These are phyloP conservation scores for Aphodius sticticus DNA, from an alignment of 2,888 invertebrate genomes.

Conservation along the genomic window DNA sequence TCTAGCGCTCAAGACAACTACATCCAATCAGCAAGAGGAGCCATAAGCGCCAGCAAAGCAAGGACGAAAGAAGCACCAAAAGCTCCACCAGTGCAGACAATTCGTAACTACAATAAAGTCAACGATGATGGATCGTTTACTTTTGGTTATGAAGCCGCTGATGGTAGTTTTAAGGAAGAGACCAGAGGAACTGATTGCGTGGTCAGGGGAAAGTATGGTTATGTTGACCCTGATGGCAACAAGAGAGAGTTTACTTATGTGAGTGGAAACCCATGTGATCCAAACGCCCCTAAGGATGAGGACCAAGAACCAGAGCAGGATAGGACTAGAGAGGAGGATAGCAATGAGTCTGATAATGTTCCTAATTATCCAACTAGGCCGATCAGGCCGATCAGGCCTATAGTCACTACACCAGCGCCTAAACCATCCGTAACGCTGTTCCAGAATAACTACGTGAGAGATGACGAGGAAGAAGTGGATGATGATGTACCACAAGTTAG, in stretches of 20 bases:
- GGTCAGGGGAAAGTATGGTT: slow-evolving; percentile 86
- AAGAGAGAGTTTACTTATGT: slow-evolving; percentile 87
- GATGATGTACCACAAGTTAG: slow-evolving; percentile 61
- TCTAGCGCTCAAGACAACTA: slow-evolving; percentile 54
- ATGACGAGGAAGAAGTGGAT: slow-evolving; percentile 68
- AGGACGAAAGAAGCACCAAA: slow-evolving; percentile 68
- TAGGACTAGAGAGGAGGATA: slow-evolving; percentile 63
- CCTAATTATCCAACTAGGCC: slow-evolving; percentile 70
- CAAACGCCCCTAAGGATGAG: slow-evolving; percentile 78
- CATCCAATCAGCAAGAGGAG: slow-evolving; percentile 33
- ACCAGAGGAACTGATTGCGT: slow-evolving; percentile 87
- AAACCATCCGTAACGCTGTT: slow-evolving; percentile 71
- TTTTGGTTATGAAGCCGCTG: slow-evolving; percentile 85
- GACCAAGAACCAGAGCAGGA: slow-evolving; percentile 65
- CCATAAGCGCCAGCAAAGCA: slow-evolving; percentile 18
- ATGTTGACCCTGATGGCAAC: slow-evolving; percentile 86
- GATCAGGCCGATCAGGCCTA: slow-evolving; percentile 40
- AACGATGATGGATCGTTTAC: slow-evolving; percentile 87
- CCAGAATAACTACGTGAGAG: slow-evolving; percentile 74
- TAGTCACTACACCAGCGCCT: slow-evolving; percentile 58
- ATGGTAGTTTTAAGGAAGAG: slow-evolving; percentile 88
- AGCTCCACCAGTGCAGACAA: slow-evolving; percentile 81
- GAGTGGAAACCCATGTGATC: slow-evolving; percentile 86
- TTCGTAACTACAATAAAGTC: slow-evolving; percentile 82
- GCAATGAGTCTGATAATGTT: slow-evolving; percentile 65